Base-by-base conservation (phyloP, 2,113 vertebrate genomes). In the Pipa parva region DNA sequence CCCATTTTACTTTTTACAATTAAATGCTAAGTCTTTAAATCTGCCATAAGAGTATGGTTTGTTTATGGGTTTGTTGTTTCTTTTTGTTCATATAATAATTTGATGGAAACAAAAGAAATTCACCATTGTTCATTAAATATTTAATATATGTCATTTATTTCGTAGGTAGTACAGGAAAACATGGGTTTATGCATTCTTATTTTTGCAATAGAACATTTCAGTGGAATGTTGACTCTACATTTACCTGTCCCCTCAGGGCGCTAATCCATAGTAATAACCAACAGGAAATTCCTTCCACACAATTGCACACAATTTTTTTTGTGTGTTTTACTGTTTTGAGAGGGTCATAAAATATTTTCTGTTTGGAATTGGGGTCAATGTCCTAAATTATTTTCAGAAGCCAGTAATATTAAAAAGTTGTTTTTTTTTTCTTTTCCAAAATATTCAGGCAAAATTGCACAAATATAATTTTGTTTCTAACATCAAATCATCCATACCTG, bases 261-360 rank as follows among this genome's bases (percentile, higher is more conserved):
- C 56, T 68, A 68, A 68, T 59, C 65, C 65, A 59, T 60, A 68
- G 65, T 60, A 60, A 68, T 68, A 68, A 68, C 65, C 31, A 52
- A 68, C 65, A 68, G 65, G 65, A 68, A 68, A 68, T 68, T 68
- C 65, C 46, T 60, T 68, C 56, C 59, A 25, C 29, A 51, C 18
- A 59, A 56, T 68, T 59, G 29, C n/a, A n/a, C n/a, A n/a, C n/a
- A n/a, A 60, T 45, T 42, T 60, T 59, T 46, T 56, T 28, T 29
- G 4, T 4, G 50, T 52, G 11, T 59, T 28, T 37, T 27, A 10
- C 36, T 59, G 45, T 52, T 68, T 37, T 29, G 17, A 60, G 31
- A 52, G 45, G 56, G 56, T 59, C 57, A 52, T 11, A 51, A 42
- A 52, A n/a, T 37, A 37, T 68, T 12, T 13, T 36, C 29, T 46